These are phyloP conservation scores for Lepidostoma basale DNA, from an alignment of 1,140 invertebrate genomes.

Conservation along the genomic window DNA sequence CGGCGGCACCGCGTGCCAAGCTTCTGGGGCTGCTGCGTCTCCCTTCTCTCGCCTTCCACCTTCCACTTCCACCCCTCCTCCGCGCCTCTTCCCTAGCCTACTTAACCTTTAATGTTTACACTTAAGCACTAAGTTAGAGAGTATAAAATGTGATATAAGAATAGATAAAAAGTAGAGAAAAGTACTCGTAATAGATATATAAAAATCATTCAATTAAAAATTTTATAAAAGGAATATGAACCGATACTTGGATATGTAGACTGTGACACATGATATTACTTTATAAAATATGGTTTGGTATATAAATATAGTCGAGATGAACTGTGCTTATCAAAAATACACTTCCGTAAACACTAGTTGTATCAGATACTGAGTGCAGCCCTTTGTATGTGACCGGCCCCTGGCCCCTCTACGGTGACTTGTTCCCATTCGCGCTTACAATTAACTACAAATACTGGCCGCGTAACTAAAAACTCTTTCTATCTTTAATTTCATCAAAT, in stretches of 20 bases:
- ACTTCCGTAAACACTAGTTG: conserved; percentile 40
- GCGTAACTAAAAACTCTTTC: not conserved
- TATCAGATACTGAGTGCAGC: conserved; percentile 31
- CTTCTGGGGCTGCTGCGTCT: not conserved
- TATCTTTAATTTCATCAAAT: conserved; percentile 11
- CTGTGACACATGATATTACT: conserved; percentile 40
- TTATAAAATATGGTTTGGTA: conserved; percentile 42
- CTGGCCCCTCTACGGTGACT: conserved; percentile 6
- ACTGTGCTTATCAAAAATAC: conserved; percentile 46
- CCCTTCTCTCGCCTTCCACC: conserved; percentile 27
- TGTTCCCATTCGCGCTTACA: conserved; percentile 29
- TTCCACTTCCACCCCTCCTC: no score
- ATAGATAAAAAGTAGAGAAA: conserved; percentile 44
- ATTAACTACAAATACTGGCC: conserved; percentile 36
- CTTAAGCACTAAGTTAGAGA: conserved; percentile 37
- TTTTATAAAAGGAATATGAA: conserved; percentile 44
- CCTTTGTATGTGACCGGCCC: conserved; percentile 34
- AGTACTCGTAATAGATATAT: conserved; percentile 33
- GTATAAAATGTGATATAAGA: conserved; percentile 45
- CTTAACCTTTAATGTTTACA: conserved; percentile 40
- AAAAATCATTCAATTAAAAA: conserved; percentile 38
- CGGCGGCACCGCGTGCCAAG: conserved; percentile 34
- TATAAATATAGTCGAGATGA: conserved; percentile 41
- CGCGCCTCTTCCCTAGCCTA: conserved; percentile 37
- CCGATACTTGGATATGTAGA: conserved; percentile 43